phyloP scores from a whole-genome alignment of 2,888 invertebrate species.

The Shargacucullia verbasci region DNA sequence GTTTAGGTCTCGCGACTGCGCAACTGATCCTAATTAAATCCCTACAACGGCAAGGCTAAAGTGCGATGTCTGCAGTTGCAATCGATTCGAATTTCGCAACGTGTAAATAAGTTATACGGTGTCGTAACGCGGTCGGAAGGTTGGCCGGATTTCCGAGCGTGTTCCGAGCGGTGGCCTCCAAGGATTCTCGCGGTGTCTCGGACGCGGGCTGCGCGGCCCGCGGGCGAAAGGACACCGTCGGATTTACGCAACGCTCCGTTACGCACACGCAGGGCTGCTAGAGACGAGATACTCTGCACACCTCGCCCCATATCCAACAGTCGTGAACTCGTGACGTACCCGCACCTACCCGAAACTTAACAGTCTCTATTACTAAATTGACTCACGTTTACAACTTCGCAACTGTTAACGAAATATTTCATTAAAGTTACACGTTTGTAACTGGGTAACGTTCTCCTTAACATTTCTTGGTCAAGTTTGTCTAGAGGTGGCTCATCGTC shows the following conservation, averaged over 20 bases:
- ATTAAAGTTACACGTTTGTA: slow-evolving; percentile 72
- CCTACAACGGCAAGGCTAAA: slow-evolving; percentile 87
- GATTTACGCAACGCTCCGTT: slow-evolving; percentile 71
- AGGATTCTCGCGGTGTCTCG: slow-evolving; percentile 85
- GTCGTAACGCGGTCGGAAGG: slow-evolving; percentile 88
- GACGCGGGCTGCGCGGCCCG: slow-evolving; percentile 66
- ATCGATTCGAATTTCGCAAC: slow-evolving; percentile 89
- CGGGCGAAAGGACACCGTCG: slow-evolving; percentile 76
- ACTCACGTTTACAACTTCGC: slow-evolving; percentile 83
- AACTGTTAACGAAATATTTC: slow-evolving; percentile 81
- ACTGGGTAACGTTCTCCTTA: slow-evolving; percentile 66
- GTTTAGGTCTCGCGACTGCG: slow-evolving; percentile 84
- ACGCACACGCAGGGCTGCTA: slow-evolving; percentile 59
- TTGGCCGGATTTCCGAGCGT: slow-evolving; percentile 89
- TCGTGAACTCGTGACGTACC: slow-evolving; percentile 71
- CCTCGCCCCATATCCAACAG: slow-evolving; percentile 62
- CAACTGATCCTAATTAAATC: slow-evolving; percentile 89
- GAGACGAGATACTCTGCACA: slow-evolving; percentile 43
- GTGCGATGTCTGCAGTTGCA: slow-evolving; percentile 88
- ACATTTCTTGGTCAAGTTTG: slow-evolving; percentile 79
- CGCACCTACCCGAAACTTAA: slow-evolving; percentile 63
- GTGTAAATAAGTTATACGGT: slow-evolving; percentile 87
- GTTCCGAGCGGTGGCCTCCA: slow-evolving; percentile 86
- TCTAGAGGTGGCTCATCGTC: slow-evolving; percentile 48
- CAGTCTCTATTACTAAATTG: slow-evolving; percentile 78